Conservation (phyloP, 2,888 invertebrate genomes). For the Rhyacophila evoluta region DNA sequence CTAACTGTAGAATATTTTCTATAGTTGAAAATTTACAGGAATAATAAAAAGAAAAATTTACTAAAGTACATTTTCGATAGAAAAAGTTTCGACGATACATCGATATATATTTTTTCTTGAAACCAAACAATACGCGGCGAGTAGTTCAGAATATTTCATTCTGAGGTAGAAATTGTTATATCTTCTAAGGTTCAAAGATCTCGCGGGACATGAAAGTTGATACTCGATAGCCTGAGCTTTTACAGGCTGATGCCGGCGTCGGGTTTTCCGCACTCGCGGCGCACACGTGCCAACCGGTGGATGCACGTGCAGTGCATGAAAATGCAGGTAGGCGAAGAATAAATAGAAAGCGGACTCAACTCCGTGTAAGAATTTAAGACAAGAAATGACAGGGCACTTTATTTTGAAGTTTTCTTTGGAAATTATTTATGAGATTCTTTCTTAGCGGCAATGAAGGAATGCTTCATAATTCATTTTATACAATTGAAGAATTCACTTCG, state of each 20-base stretch:
- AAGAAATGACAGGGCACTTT: background rate
- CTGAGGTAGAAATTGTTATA: background rate
- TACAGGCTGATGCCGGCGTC: conserved; percentile 3
- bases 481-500: no score
- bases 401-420: background rate
- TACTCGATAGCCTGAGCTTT: conserved; percentile 1
- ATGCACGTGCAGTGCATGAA: conserved; percentile 23
- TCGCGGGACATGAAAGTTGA: conserved; percentile 9
- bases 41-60: no score
- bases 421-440: no score
- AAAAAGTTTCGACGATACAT: background rate
- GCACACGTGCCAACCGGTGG: conserved; percentile 3
- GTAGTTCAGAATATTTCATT: background rate
- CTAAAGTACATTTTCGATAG: no score
- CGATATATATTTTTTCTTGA: background rate
- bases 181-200: conserved; percentile 2
- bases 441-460: no score
- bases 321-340: background rate
- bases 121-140: background rate
- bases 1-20: no score
- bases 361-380: background rate
- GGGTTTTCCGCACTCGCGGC: conserved; percentile 12
- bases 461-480: no score
- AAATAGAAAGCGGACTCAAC: background rate
- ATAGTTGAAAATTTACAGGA: no score